Evolutionary conservation across 92 coral and sea anemone species (phyloP), one percentile per base, ranked within the genome.

Genomic region (Isaurus tuberculatus): DNA sequence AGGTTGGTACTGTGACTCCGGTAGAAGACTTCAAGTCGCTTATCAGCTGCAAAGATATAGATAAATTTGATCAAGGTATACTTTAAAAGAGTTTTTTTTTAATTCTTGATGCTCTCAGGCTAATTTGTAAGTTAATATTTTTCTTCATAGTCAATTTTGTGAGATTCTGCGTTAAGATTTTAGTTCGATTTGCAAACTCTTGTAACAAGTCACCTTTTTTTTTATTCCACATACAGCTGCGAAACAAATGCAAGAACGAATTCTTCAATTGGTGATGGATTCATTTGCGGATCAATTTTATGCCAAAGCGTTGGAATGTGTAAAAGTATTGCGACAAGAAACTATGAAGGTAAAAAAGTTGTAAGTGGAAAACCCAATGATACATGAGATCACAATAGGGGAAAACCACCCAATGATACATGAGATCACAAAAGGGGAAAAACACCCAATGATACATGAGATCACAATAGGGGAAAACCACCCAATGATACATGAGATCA

Each of bases 1-100:
- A 96, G 99, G 99, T 96, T 70, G 99, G 99, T 14, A 94, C 99
- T 4, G 97, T 96, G 30, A 95, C 94, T 23, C 99, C 99, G 1
- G 95, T 90, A 33, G 96, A 92, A 17, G 99, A 96, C 63, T 96
- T 96, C 87, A 88, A 79, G 40, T 51, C 83, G 9, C 88, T 96
- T 9, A 91, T 96, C 58, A 84, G 86, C 42, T 91, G 88, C 34
- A 92, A 90, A 82, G 95, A 92, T 85, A 94, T 88, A 17, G 92
- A 94, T 75, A 84, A 83, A 60, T 96, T 96, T 83, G 93, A 91
- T 61, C 93, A 92, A 86, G 98, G 98, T 95, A 83, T 5, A 43
- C 73, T 31, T n/a, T n/a, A 42, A 63, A 29, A 46, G 26, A 1
- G 13, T 0, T 14, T 15, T 15, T 9, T 15, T 60, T 60, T 26